phyloP scores from a whole-genome alignment of 2,888 invertebrate species.

The Metallyticus violacea region DNA sequence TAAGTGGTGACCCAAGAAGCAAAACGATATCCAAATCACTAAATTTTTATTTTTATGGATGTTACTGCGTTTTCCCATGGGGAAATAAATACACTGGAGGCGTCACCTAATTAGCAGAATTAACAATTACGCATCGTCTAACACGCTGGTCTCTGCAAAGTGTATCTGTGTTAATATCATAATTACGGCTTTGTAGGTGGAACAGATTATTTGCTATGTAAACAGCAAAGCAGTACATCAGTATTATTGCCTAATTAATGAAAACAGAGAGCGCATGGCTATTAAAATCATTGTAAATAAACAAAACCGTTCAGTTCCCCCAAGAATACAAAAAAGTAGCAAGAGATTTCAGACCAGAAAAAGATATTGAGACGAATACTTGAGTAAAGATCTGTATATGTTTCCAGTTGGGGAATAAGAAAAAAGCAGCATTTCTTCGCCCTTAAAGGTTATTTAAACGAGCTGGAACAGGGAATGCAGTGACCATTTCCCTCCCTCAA shows the following conservation, averaged over 20 bases:
- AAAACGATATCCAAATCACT: background rate
- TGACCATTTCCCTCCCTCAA: constrained; percentile 9
- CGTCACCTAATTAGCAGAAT: background rate
- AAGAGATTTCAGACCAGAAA: background rate
- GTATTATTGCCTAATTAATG: background rate
- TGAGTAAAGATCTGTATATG: background rate
- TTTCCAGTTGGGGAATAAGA: background rate
- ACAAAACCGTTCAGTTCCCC: background rate
- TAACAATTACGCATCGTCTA: background rate
- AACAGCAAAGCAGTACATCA: background rate
- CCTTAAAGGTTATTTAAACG: constrained; percentile 17
- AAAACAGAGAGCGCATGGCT: background rate
- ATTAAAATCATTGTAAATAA: background rate
- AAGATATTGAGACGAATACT: background rate
- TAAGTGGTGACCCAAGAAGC: too few species aligned
- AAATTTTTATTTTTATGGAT: background rate
- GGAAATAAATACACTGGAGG: background rate
- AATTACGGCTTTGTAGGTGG: background rate
- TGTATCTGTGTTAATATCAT: background rate
- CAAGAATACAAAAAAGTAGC: background rate
- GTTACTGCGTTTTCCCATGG: background rate
- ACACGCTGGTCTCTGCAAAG: background rate
- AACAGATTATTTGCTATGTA: background rate
- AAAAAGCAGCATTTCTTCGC: background rate
- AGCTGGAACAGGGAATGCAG: constrained; percentile 1